Conservation (phyloP, 2,888 invertebrate genomes). For the Marronus borbonicus region DNA sequence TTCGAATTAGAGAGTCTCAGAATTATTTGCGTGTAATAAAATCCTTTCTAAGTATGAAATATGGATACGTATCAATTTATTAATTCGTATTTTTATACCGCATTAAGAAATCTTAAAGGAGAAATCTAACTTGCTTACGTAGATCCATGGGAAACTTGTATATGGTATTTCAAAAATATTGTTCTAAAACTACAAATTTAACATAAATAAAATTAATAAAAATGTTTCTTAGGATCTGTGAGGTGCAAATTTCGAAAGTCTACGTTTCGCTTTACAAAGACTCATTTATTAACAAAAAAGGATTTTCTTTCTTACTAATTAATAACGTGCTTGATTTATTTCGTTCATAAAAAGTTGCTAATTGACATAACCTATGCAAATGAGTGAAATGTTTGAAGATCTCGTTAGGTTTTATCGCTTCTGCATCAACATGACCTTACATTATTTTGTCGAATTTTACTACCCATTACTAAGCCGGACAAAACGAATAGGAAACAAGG, state of each 20-base stretch:
- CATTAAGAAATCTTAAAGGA: background rate
- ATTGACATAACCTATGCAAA: background rate
- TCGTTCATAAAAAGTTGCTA: background rate
- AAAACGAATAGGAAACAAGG: too few relatives aligned
- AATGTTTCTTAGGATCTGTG: too few relatives aligned
- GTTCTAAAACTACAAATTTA: too few relatives aligned
- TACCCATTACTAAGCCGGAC: too few relatives aligned
- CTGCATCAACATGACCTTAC: background rate
- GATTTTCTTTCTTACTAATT: background rate
- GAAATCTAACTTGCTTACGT: background rate
- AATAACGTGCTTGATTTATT: background rate
- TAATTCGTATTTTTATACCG: background rate
- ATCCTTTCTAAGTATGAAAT: background rate
- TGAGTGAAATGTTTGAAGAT: background rate
- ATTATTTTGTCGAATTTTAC: too few relatives aligned
- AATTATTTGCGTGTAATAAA: background rate
- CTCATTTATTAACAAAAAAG: background rate
- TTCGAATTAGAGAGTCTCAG: constrained; percentile 3
- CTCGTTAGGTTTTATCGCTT: background rate
- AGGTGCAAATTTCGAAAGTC: background rate
- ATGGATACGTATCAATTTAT: background rate
- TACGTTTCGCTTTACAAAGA: background rate
- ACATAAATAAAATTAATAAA: too few relatives aligned
- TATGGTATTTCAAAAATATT: too few relatives aligned
- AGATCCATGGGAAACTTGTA: too few relatives aligned